phyloP scores from a whole-genome alignment of 2,797 vertebrate species.

The Odontamblyopus rebecca region DNA sequence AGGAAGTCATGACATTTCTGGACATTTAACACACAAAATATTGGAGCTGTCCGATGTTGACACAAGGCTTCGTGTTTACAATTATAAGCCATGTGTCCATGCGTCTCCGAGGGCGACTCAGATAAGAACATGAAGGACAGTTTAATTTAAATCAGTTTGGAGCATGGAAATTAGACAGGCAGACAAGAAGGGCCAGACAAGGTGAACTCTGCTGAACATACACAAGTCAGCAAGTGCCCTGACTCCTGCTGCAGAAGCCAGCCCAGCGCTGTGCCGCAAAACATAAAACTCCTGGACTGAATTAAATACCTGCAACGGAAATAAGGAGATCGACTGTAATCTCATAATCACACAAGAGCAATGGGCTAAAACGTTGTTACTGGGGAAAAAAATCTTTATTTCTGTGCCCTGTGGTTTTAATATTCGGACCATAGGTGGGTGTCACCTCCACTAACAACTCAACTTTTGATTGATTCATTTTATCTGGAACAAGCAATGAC shows the following conservation, averaged over 20 bases:
- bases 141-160: conserved; percentile 71
- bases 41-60: conserved; percentile 35
- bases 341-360: conserved; percentile 30
- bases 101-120: conserved; percentile 31
- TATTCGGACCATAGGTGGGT: conserved; percentile 5
- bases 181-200: conserved; percentile 64
- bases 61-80: conserved; percentile 20
- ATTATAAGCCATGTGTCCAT: conserved; percentile 20
- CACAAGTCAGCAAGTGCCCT: conserved; percentile 23
- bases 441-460: conserved; percentile 1
- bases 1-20: conserved; percentile 44
- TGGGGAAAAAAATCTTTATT: conserved; percentile 1
- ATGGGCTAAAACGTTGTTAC: conserved; percentile 15
- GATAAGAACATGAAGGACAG: conserved; percentile 72
- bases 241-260: conserved; percentile 18
- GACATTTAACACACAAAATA: conserved; percentile 52
- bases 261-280: conserved; percentile 28
- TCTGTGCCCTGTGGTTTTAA: conserved; percentile 6
- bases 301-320: conserved; percentile 32
- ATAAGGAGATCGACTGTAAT: conserved; percentile 20
- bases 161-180: conserved; percentile 66
- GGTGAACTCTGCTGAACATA: conserved; percentile 48
- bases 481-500: background rate
- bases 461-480: conserved; percentile 15
- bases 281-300: conserved; percentile 32